phyloP scores from a whole-genome alignment of 2,797 vertebrate species.

The Glossophaga mutica region DNA sequence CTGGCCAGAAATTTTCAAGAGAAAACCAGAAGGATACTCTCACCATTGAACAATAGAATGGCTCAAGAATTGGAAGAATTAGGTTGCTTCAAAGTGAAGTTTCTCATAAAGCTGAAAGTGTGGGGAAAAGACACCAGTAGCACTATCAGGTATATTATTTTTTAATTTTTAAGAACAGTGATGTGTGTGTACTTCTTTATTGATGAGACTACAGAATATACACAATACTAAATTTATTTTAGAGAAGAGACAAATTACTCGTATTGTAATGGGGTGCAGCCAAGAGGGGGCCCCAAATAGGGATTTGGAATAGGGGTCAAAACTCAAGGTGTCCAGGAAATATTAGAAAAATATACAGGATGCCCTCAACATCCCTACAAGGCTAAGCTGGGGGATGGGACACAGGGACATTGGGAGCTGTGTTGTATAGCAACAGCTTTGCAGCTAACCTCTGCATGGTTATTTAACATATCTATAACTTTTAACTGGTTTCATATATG shows the following conservation, averaged over 20 bases:
- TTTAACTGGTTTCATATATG: too few relatives aligned
- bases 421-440: too few relatives aligned
- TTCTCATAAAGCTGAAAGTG: not conserved
- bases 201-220: not conserved
- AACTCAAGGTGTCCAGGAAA: too few relatives aligned
- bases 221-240: not conserved
- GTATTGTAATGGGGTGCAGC: not conserved
- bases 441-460: too few relatives aligned
- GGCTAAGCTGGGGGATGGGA: too few relatives aligned
- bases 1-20: not conserved
- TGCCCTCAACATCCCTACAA: too few relatives aligned
- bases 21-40: not conserved
- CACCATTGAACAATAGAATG: not conserved
- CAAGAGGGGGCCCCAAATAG: too few relatives aligned
- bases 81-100: not conserved
- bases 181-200: not conserved
- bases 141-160: not conserved
- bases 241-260: conserved; percentile 6
- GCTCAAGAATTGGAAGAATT: not conserved
- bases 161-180: not conserved
- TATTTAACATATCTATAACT: too few relatives aligned
- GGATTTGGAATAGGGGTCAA: too few relatives aligned
- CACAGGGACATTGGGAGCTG: too few relatives aligned
- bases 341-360: too few relatives aligned
- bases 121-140: not conserved